Percentiles rank a stretch among this genome's conserved stretches.
These are phyloP conservation scores for Ypsolopha scabrella DNA, from an alignment of 2,888 invertebrate species.

Conservation along the genomic window DNA sequence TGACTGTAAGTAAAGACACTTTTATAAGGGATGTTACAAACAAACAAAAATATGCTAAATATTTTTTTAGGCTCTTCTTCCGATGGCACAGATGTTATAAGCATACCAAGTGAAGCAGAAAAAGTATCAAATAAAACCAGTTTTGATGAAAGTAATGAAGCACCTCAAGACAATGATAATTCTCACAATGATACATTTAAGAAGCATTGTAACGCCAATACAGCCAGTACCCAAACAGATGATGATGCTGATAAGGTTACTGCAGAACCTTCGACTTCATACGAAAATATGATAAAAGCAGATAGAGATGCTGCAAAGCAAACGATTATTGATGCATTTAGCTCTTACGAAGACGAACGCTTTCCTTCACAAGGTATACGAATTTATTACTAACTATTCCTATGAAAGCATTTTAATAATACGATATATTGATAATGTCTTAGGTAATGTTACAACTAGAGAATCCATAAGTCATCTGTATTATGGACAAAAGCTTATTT, in stretches of 20 bases:
- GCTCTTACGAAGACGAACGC: constrained; percentile 46
- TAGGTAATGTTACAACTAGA: too few species aligned
- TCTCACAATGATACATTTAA: neutral
- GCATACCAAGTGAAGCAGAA: constrained; percentile 24
- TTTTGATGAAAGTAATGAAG: neutral
- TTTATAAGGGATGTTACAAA: neutral
- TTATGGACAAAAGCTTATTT: too few species aligned
- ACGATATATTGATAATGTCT: too few species aligned
- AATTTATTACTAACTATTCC: too few species aligned
- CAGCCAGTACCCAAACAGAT: neutral
- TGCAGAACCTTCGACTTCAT: constrained; percentile 12
- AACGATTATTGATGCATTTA: constrained; percentile 45
- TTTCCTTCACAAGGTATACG: constrained; percentile 54
- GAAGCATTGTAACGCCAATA: too few species aligned
- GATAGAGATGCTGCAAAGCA: constrained; percentile 34
- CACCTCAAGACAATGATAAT: constrained; percentile 8
- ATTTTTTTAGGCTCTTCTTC: constrained; percentile 29
- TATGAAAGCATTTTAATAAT: too few species aligned
- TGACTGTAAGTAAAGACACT: constrained; percentile 22
- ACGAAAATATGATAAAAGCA: constrained; percentile 18
- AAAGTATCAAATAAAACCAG: neutral
- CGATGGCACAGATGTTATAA: constrained; percentile 34
- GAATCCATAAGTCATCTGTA: too few species aligned
- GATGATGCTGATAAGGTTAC: neutral
- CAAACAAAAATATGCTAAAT: neutral